Base-by-base conservation (phyloP, 2,113 vertebrate species). In the Elaphurus davidianus region DNA sequence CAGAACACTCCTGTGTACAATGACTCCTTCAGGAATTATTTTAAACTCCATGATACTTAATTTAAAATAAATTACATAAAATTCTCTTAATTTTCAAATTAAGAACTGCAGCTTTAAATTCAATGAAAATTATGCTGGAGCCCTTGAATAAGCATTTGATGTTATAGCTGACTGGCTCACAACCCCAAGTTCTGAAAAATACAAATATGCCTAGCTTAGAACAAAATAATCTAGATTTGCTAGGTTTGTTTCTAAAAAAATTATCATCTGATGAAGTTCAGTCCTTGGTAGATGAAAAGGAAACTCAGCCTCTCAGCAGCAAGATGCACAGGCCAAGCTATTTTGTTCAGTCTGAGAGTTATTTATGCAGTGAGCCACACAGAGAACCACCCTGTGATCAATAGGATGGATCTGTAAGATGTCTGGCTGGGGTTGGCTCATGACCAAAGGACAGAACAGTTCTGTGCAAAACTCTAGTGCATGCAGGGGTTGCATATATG, bases 321-420 rank as follows among this genome's bases (percentile, higher is more conserved):
- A 94, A 78, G 82, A 85, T 50, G 55, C 83, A 59, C 21, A 67
- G 47, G 4, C 30, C 76, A 85, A 64, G 86, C 76, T 94, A 45
- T 89, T 95, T 96, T 71, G 94, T 94, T 67, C 60, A 87, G 79
- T 90, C 71, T 52, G 25, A n/a, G 90, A 97, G 74, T 89, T 94
- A 45, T 97, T 86, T 96, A 47, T 96, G 74, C 59, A 91, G 82
- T 71, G 7, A 93, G 33, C 62, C 97, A 94, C 92, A 84, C 59
- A 62, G 89, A 97, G 94, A 95, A 36, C n/a, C 85, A 93, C 47
- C 59, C 40, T 98, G 87, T 94, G 59, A 96, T 93, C 94, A 95
- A 88, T 67, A 97, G n/a, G 23, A 96, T 92, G 82, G 95, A 95
- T 97, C 91, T 96, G 82, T 74, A 96, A 92, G 90, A 86, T 4